Evolutionary conservation across 37 sponge, comb jelly and placozoan genomes (phyloP), one percentile per base, ranked within the genome.

Genomic region (Crambe crambe): DNA sequence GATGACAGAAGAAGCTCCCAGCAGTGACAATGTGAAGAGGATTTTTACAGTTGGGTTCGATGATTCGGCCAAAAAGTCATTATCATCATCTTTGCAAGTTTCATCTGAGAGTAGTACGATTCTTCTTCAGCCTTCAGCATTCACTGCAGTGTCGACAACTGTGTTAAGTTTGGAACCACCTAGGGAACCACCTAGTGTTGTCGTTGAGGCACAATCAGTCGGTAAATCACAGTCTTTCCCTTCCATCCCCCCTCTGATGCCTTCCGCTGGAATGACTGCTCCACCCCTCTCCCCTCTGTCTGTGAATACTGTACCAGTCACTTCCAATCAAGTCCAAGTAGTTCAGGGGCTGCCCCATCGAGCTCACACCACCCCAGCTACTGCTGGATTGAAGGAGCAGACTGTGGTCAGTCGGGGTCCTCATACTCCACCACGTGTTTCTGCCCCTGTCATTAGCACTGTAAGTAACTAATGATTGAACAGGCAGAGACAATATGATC

Each of bases 261-360:
- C 70, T 61, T 81, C 88, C 2, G 72, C 88, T 21, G 88, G 88
- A 2, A 88, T 88, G 88, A 75, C 65, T 21, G 82, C 88, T 36
- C 40, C 83, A 59, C 88, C 88, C 5, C 18, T 87, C 35, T 21
- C 56, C 35, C 12, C 51, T 47, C 10, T 6, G 61, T 60, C 61
- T 60, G 17, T 22, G 21, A 25, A 6, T 26, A 22, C 17, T 21
- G n/a, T 60, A 21, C n/a, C 17, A 9, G 6, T 22, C 17, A 60
- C 61, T 60, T 60, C 61, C 5, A 47, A 15, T 47, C 51, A 47
- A 12, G 12, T 12, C 12, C 10, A 6, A 15, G 12, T 47, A 15
- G 10, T 12, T 47, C 6, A 47, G 12, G 51, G 12, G 51, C 6
- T 47, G 51, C 10, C 51, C 12, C 10, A 47, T 15, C 51, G 12